Base-by-base conservation (phyloP, 2,888 invertebrate genomes). In the Pollenia angustigena region DNA sequence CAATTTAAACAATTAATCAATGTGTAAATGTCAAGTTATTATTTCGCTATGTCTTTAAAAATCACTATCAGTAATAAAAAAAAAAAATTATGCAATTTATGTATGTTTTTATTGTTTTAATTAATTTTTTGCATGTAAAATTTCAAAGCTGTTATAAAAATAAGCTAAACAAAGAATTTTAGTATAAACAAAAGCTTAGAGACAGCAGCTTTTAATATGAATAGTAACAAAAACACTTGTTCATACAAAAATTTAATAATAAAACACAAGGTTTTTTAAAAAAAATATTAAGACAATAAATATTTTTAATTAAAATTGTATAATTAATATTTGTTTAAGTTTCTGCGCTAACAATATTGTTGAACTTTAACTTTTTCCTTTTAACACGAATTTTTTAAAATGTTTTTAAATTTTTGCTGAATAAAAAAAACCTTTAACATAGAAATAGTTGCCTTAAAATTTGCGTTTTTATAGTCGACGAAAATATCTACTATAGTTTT, bases 221-320 rank as follows among this genome's bases (percentile, higher is more conserved):
- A 64, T 23, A 58, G 54, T 46, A 46, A 80, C 58, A 80, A 81
- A 32, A 85, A 79, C 78, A 86, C 74, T 69, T 80, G 75, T 78
- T 62, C 14, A 64, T 12, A 79, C 23, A 48, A 56, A 75, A 60
- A 80, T 40, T 48, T 50, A 32, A 60, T 14, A 50, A 32, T 9
- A 50, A 56, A 62, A 78, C 10, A 68, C 56, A 52, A 58, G 32
- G 32, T 69, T 76, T 23, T 75, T 54, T 16, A 14, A 16, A 23
- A 40, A 69, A 23, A 62, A 50, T 58, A 40, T 72, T 11, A 58
- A 58, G 11, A 14, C n/a, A 42, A 16, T 40, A 48, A 50, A 48
- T 18, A 23, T 64, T 14, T 18, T 11, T 32, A 14, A 66, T 48
- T 66, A 48, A 69, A 52, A 16, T 14, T 18, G 16, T 18, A 64